These are phyloP conservation scores for Mechanitis mazaeus DNA, from an alignment of 2,888 invertebrate species.

Conservation along the genomic window DNA sequence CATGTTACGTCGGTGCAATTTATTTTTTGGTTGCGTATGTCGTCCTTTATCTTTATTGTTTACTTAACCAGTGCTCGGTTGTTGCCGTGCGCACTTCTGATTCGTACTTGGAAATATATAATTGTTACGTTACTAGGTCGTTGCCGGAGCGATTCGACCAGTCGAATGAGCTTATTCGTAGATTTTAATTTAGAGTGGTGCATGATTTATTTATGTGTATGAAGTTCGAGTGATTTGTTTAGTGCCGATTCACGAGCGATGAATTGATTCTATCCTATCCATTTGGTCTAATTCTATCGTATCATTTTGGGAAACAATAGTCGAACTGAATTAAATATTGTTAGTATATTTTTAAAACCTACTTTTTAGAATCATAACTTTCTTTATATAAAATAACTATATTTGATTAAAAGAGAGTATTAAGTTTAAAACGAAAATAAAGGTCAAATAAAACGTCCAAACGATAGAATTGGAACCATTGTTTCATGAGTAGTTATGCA, in stretches of 20 bases:
- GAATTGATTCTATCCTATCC: conserved; percentile 6
- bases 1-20: conserved; percentile 53
- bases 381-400: too few relatives aligned
- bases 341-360: too few relatives aligned
- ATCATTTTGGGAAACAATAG: neutral
- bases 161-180: conserved; percentile 29
- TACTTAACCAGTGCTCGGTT: neutral
- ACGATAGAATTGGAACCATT: too few relatives aligned
- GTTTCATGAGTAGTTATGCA: too few relatives aligned
- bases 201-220: conserved; percentile 30
- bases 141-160: conserved; percentile 19
- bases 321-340: too few relatives aligned
- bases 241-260: conserved; percentile 5
- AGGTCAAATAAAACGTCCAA: neutral
- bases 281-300: conserved; percentile 5
- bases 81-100: too few relatives aligned
- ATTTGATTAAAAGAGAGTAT: too few relatives aligned
- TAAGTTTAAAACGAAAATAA: too few relatives aligned
- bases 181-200: conserved; percentile 33
- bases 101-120: too few relatives aligned
- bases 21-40: conserved; percentile 39
- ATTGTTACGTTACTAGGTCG: too few relatives aligned
- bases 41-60: conserved; percentile 21
- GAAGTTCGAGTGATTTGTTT: conserved; percentile 14
- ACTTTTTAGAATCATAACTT: too few relatives aligned